Conservation (phyloP, 2,888 invertebrate species). For the Dryobota labecula region DNA sequence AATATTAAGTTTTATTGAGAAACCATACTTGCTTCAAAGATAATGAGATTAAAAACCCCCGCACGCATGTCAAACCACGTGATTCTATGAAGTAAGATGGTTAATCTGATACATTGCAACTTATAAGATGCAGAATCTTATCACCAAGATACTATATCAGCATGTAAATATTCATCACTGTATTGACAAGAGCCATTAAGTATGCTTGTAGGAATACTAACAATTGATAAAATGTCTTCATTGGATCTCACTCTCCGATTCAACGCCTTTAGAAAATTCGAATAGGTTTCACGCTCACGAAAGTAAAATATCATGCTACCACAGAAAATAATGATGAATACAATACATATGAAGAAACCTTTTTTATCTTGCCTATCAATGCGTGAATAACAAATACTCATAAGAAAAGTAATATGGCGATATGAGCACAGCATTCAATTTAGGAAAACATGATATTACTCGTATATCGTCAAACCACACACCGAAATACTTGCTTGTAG, state of each 20-base stretch:
- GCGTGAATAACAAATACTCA: slow-evolving; percentile 36
- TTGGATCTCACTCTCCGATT: not conserved
- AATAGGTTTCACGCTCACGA: not conserved
- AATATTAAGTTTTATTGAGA: no score
- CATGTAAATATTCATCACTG: not conserved
- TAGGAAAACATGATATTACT: slow-evolving; percentile 16
- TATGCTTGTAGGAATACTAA: not conserved
- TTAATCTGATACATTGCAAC: slow-evolving; percentile 5
- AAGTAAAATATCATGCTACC: slow-evolving; percentile 15
- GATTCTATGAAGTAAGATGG: slow-evolving; percentile 1
- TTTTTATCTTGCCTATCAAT: slow-evolving; percentile 33
- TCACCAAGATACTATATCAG: slow-evolving; percentile 9
- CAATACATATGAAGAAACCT: slow-evolving; percentile 17
- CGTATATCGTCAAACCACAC: not conserved
- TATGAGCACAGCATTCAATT: slow-evolving; percentile 30
- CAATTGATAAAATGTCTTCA: not conserved
- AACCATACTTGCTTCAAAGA: not conserved
- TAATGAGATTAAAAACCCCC: not conserved
- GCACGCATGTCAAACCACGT: not conserved
- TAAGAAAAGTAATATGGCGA: slow-evolving; percentile 13
- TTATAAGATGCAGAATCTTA: slow-evolving; percentile 12
- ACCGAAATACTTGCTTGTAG: slow-evolving; percentile 10
- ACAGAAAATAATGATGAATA: slow-evolving; percentile 28
- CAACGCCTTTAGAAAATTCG: not conserved
- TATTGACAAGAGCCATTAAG: not conserved